Evolutionary conservation across 2,113 vertebrate species (phyloP), one percentile per base, ranked within the genome.

Genomic region (Microcebus lehilahytsara): DNA sequence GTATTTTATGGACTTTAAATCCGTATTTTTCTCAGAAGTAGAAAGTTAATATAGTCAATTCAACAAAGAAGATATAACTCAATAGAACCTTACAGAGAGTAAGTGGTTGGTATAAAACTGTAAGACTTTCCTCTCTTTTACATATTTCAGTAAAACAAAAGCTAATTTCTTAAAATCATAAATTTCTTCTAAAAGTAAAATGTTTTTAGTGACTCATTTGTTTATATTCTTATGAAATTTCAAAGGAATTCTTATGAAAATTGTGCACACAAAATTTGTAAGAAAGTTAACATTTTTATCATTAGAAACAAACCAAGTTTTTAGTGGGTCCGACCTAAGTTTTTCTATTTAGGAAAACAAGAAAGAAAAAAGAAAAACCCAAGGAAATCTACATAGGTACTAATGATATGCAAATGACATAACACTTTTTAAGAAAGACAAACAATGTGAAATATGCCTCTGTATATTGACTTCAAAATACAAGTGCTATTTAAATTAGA

Each of bases 1-100:
- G 74, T 84, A 74, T n/a, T 81, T 96, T 80, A 84, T 84, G 20
- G 40, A 81, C 22, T 80, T 56, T 32, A 78, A 88, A 85, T 86
- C 1, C 37, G 23, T 37, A 62, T 46, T 93, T 92, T 67, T 37
- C 32, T 93, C 46, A 85, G 60, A 90, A 95, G 72, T 78, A 4
- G 19, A 42, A 95, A 83, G 27, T 90, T 85, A 83, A 51, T 30
- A 37, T 1, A 32, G 37, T 89, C 27, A 46, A 19, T 49, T 89
- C 19, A 95, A 78, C 30, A 80, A 5, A 69, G 34, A 78, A 91
- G 22, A 83, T n/a, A 46, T 34, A 85, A 64, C 20, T 77, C 53
- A 86, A 27, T n/a, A 60, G 67, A 84, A 78, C 1, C 17, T 71
- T 22, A 23, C 11, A 3, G 11, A 85, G 49, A 74, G 42, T 60